These are phyloP conservation scores for Dermolepida albohirtum DNA, from an alignment of 2,888 invertebrate genomes.

Conservation along the genomic window DNA sequence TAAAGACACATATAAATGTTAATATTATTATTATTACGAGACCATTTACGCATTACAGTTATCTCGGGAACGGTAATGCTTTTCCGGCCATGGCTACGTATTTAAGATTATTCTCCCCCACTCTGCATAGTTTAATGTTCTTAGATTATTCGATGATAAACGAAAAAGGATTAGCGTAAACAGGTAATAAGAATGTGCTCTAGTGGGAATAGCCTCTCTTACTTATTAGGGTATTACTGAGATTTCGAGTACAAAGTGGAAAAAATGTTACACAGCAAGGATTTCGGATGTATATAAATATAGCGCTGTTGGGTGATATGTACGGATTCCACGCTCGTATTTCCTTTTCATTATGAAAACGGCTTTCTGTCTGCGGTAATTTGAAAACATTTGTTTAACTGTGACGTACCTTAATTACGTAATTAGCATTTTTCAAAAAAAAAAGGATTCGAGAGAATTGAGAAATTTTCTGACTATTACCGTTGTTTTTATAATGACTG, in stretches of 20 bases:
- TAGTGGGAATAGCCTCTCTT: background rate
- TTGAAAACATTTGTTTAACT: conserved; percentile 22
- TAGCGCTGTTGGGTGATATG: background rate
- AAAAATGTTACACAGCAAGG: background rate
- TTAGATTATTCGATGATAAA: conserved; percentile 14
- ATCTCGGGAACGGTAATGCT: conserved; percentile 17
- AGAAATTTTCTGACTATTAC: too few relatives aligned
- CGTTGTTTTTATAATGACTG: too few relatives aligned
- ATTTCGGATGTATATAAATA: conserved; percentile 12
- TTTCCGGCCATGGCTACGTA: conserved; percentile 23
- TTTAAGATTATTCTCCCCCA: conserved; percentile 18
- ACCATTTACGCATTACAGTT: conserved; percentile 22
- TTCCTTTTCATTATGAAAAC: conserved; percentile 31
- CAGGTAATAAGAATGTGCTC: conserved; percentile 16
- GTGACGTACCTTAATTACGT: conserved; percentile 25
- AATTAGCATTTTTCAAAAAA: conserved; percentile 16
- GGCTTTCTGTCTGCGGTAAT: conserved; percentile 20
- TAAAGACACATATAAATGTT: conserved; percentile 31
- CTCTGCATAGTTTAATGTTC: conserved; percentile 24
- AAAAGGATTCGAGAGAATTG: too few relatives aligned
- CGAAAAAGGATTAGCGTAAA: conserved; percentile 22
- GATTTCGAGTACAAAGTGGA: background rate
- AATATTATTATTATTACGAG: conserved; percentile 32
- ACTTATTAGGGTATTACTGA: background rate
- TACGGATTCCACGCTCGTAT: background rate